Conservation (phyloP, 2,113 vertebrate species). For the Willisornis vidua region DNA sequence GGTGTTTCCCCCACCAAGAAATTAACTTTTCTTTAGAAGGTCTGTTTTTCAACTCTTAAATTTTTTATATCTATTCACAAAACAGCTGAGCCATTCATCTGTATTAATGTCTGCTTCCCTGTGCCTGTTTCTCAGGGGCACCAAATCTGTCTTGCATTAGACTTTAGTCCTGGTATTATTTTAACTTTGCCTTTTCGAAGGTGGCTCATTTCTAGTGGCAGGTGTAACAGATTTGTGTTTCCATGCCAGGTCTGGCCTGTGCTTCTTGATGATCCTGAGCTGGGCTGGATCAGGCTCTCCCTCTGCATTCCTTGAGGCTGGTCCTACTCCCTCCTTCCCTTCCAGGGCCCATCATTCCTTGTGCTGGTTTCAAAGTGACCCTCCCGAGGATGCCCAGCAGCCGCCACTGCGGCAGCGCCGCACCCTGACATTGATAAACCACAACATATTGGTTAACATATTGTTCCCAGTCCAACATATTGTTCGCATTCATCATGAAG, state of each 20-base stretch:
- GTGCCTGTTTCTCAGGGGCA: not conserved
- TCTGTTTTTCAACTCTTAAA: not conserved
- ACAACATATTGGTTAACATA: slow-evolving; percentile 72
- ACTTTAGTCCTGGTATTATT: not conserved
- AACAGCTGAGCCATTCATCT: not conserved
- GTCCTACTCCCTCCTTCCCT: not conserved
- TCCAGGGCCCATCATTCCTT: fast-evolving
- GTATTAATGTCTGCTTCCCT: not conserved
- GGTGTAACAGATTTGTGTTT: not conserved
- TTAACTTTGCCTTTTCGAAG: not conserved
- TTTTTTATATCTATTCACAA: not conserved
- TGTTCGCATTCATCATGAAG: slow-evolving; percentile 67
- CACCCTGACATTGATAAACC: slow-evolving; percentile 65
- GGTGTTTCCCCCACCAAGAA: not conserved
- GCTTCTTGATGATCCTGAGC: not conserved
- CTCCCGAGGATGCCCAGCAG: slow-evolving; percentile 20
- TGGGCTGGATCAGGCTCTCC: not conserved
- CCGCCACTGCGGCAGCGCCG: not conserved
- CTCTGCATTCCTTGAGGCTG: not conserved
- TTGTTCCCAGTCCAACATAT: slow-evolving; percentile 68
- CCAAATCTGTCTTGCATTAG: slow-evolving; percentile 10
- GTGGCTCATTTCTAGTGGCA: slow-evolving; percentile 35
- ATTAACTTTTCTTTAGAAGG: not conserved
- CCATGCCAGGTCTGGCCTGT: not conserved
- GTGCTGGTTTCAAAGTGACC: slow-evolving; percentile 35